Evolutionary conservation across 2,113 vertebrate genomes (phyloP), one percentile per base, ranked within the genome.

Genomic region (Vulpes lagopus): DNA sequence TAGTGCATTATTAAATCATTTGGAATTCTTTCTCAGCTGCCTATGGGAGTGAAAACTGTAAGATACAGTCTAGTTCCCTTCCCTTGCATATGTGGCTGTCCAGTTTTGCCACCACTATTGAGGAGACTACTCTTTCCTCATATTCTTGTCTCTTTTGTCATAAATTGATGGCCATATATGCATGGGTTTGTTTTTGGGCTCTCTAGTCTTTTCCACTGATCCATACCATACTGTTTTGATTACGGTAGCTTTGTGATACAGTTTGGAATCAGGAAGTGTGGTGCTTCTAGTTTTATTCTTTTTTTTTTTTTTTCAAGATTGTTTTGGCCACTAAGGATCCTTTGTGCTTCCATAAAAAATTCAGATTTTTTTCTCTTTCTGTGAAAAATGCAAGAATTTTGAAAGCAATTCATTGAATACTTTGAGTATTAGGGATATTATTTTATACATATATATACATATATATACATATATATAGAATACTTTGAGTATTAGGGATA

Each of bases 21-120:
- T 94, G 86, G 35, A 2, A 19, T 89, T 94, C 93, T 98, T 86
- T 82, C 22, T 97, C 91, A 86, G 67, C 10, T 92, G 92, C 85
- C 14, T 97, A 55, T 97, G 14, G 51, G 89, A 95, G 53, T 81
- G 51, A 94, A 79, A 91, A 25, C 3, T 69, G 11, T 49, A 43
- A 64, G 9, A 43, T 76, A n/a, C 11, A 2, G 8, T 67, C 23
- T 51, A 9, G 19, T 83, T 84, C 55, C 59, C 49, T 76, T 30
- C 7, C 76, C 73, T 65, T n/a, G 2, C 25, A 57, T 65, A 49
- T 74, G 32, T 64, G 80, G 20, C 27, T 84, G 8, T 64, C 3
- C 51, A 81, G 16, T 95, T 83, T 95, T 76, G 3, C 11, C 19
- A 27, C 4, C 2, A 38, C 23, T 35, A 5, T 30, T 81, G 53